A percentile compares a stretch with the other conserved stretches of the same genome.
phyloP scores from a whole-genome alignment of 1,140 invertebrate species.

The Vollenhovia emeryi region DNA sequence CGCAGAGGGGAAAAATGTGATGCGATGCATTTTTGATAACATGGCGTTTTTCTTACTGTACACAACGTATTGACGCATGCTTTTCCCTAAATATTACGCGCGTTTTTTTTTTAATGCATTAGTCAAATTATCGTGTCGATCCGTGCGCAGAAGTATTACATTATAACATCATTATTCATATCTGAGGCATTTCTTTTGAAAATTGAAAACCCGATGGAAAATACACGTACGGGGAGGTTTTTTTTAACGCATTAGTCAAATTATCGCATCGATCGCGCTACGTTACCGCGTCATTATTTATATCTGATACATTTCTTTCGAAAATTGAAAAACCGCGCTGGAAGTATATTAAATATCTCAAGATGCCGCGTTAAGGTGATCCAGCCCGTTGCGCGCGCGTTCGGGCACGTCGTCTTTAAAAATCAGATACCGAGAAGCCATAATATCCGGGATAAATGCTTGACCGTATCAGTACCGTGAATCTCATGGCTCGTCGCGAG shows the following conservation, averaged over 20 bases:
- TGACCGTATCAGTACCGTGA: not conserved
- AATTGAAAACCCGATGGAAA: not conserved
- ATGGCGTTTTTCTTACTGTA: not conserved
- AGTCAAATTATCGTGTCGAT: not conserved
- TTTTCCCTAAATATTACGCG: not conserved
- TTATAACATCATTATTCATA: not conserved
- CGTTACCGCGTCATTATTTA: not conserved
- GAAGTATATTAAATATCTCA: too few relatives aligned
- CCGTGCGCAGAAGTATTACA: not conserved
- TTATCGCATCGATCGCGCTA: not conserved
- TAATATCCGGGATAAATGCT: not conserved
- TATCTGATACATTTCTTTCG: not conserved
- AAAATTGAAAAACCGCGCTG: not conserved
- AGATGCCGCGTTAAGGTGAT: too few relatives aligned
- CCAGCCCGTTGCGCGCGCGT: not conserved
- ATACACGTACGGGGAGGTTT: too few relatives aligned
- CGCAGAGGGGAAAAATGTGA: not conserved
- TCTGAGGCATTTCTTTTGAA: not conserved
- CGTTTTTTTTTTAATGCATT: too few relatives aligned
- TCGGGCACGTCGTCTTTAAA: not conserved
- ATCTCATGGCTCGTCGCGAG: not conserved
- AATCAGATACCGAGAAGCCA: not conserved
- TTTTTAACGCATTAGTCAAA: not conserved
- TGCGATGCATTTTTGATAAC: not conserved
- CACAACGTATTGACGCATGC: too few relatives aligned